phyloP scores from a whole-genome alignment of 2,888 invertebrate genomes.

The Homarus gammarus region DNA sequence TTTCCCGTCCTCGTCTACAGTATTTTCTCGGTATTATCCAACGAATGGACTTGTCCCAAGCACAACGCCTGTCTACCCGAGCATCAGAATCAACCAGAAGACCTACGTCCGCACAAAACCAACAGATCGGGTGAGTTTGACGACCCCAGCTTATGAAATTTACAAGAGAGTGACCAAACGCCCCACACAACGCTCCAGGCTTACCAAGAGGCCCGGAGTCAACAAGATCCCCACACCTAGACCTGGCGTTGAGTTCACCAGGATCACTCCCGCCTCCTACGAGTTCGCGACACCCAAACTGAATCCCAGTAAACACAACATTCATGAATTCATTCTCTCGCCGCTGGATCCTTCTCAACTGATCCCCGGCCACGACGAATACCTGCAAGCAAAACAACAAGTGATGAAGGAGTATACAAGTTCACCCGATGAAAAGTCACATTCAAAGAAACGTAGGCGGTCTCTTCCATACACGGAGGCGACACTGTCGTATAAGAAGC shows the following conservation, averaged over 20 bases:
- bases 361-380: slow-evolving; percentile 51
- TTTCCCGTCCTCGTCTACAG: not conserved
- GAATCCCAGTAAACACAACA: slow-evolving; percentile 39
- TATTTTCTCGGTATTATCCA: not conserved
- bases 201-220: not conserved
- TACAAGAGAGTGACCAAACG: not conserved
- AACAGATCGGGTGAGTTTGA: not conserved
- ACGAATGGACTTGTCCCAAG: not conserved
- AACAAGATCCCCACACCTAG: slow-evolving; percentile 5
- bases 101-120: not conserved
- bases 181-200: not conserved
- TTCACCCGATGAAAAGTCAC: not conserved
- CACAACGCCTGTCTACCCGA: not conserved
- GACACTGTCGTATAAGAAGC: slow-evolving; percentile 12
- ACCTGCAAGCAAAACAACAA: slow-evolving; percentile 33
- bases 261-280: slow-evolving; percentile 20
- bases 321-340: slow-evolving; percentile 45
- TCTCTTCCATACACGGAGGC: slow-evolving; percentile 35
- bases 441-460: slow-evolving; percentile 18
- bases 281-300: slow-evolving; percentile 39
- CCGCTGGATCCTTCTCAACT: slow-evolving; percentile 39
- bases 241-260: not conserved
- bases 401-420: slow-evolving; percentile 23
- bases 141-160: not conserved
- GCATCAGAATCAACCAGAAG: not conserved